A percentile compares a stretch with the other conserved stretches of the same genome.
These are phyloP conservation scores for Apostichopus parvimensis DNA, from an alignment of 35 echinoderm and acorn worm species.

Conservation along the genomic window DNA sequence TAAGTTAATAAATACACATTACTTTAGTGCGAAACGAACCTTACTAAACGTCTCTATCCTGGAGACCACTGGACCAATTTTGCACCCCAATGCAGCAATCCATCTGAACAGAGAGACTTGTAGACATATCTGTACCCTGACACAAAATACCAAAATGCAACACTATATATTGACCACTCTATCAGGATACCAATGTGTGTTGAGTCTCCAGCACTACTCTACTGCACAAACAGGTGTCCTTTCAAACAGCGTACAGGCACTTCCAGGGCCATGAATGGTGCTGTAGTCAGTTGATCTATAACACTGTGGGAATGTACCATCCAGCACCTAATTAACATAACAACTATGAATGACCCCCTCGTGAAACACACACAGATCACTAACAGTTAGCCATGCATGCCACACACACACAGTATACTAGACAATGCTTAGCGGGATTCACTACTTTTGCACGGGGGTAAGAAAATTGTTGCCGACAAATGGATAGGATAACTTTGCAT, in stretches of 20 bases:
- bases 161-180: background rate
- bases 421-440: slow-evolving; percentile 1
- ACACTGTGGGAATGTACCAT: slow-evolving; percentile 56
- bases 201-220: background rate
- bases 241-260: background rate
- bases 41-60: too few species aligned
- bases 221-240: slow-evolving; percentile 55
- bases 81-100: too few species aligned
- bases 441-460: slow-evolving; percentile 2
- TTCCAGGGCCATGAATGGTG: slow-evolving; percentile 45
- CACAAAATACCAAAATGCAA: background rate
- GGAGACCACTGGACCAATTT: too few species aligned
- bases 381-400: slow-evolving; percentile 11
- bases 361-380: slow-evolving; percentile 15
- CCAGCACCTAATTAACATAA: slow-evolving; percentile 57
- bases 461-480: background rate
- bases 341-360: slow-evolving; percentile 52
- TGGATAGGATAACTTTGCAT: background rate
- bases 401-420: background rate
- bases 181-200: background rate
- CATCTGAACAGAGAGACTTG: background rate
- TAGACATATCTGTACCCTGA: background rate
- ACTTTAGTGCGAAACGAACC: too few species aligned
- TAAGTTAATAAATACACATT: too few species aligned
- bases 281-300: slow-evolving; percentile 7